Evolutionary conservation across 2,797 vertebrate genomes (phyloP), one percentile per base, ranked within the genome.

Genomic region (Neosilurus mollespiculum): DNA sequence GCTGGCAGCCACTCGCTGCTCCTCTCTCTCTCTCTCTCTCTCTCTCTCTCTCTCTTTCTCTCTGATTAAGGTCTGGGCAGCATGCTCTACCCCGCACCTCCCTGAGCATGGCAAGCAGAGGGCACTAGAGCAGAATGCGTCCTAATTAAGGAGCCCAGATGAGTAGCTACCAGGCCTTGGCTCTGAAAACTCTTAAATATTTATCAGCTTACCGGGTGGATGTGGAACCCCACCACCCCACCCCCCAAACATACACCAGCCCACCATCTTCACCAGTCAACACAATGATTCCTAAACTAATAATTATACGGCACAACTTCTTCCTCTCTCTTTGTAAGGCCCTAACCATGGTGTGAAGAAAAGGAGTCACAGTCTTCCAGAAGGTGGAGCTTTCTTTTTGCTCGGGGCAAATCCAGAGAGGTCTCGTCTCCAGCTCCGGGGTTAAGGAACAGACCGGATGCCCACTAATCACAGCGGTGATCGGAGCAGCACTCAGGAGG

Each of bases 101-200:
- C 72, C 86, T 72, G 84, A 83, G 86, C 84, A 82, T 79, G 71
- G 59, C 76, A 85, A 75, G 84, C 85, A 87, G 80, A 84, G 88
- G 86, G 87, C 86, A 88, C 85, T 88, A 84, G 85, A 88, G 87
- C 90, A 88, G 86, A 90, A 84, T 89, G 84, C 77, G 75, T 85
- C 86, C 86, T 87, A 90, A 88, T 89, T 88, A 90, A 87, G 87
- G 70, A 89, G 87, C 86, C 84, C 83, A 88, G 83, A 89, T 84
- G 86, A 86, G 85, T 53, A 86, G 84, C 86, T 78, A 81, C 86
- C 84, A 83, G 85, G 71, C 84, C 87, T 84, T 88, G 89, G 84
- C 88, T 88, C 81, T 43, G 59, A 83, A 83, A 84, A 70, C 86
- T 86, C 87, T 85, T 86, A 85, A 88, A 90, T 88, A 90, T 88